Evolutionary conservation across 2,113 vertebrate species (phyloP).

Genomic region (Platycercus adscitus): DNA sequence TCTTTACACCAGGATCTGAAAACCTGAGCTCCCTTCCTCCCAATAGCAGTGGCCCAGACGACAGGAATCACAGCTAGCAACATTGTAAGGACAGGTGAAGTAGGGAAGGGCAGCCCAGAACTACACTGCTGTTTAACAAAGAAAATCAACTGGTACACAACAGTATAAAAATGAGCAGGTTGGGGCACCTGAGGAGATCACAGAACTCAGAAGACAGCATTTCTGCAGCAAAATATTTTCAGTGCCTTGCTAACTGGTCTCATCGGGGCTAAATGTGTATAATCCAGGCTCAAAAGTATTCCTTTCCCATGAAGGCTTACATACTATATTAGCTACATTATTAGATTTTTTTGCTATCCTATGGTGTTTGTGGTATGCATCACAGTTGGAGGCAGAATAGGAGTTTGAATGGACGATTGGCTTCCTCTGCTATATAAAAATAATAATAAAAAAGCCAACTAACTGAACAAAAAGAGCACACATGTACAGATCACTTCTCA

Average conservation of each 20-base stretch:
- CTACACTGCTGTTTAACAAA: neutral
- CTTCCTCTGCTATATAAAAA: neutral
- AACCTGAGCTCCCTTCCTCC: neutral
- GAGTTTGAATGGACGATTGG: neutral
- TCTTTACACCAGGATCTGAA: neutral
- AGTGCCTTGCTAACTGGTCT: neutral
- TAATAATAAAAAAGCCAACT: neutral
- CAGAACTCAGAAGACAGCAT: neutral
- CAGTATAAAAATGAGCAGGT: neutral
- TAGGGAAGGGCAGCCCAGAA: neutral
- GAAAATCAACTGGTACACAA: neutral
- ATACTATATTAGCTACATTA: neutral
- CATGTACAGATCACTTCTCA: fast-evolving
- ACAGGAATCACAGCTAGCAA: neutral
- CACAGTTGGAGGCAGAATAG: neutral
- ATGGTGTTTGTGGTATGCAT: neutral
- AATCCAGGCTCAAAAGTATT: neutral
- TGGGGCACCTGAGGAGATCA: neutral
- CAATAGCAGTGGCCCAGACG: fast-evolving
- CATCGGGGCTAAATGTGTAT: fast-evolving
- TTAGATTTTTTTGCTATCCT: neutral
- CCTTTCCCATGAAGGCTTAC: neutral
- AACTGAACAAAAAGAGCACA: neutral
- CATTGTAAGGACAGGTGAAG: neutral
- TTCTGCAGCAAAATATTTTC: neutral